Evolutionary conservation across 2,888 invertebrate species (phyloP).

Genomic region (Lepidonotus clava): DNA sequence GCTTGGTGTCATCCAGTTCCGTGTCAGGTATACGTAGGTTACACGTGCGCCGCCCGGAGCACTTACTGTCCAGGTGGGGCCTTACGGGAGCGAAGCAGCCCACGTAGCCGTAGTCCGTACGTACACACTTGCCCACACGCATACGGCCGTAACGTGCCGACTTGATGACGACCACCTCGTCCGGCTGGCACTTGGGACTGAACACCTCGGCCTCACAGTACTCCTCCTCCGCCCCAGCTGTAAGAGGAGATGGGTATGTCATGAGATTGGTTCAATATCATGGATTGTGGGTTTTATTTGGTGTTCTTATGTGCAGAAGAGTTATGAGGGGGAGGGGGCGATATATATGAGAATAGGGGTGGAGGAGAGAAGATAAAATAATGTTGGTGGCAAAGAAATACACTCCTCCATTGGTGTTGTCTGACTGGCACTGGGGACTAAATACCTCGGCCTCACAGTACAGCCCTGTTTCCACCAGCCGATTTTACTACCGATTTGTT

Average conservation of each 20-base stretch:
- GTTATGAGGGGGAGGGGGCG: no score
- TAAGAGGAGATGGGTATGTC: not conserved
- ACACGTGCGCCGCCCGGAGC: conserved; percentile 44
- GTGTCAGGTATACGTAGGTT: conserved; percentile 32
- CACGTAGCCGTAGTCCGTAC: conserved; percentile 54
- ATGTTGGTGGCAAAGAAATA: no score
- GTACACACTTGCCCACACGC: conserved; percentile 51
- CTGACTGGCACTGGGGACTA: no score
- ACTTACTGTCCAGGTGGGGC: conserved; percentile 41
- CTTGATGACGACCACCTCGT: conserved; percentile 53
- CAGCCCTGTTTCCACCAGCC: no score
- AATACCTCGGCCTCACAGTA: no score
- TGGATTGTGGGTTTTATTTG: no score
- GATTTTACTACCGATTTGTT: no score
- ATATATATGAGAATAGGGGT: no score
- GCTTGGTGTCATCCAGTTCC: conserved; percentile 24
- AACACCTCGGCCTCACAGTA: conserved; percentile 52
- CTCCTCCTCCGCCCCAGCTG: not conserved
- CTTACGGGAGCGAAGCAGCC: conserved; percentile 43
- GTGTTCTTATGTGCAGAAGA: no score
- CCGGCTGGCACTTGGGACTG: conserved; percentile 23
- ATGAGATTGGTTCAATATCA: not conserved
- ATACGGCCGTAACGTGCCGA: conserved; percentile 46
- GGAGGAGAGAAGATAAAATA: no score
- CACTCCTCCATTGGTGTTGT: no score